Evolutionary conservation across 2,888 invertebrate species (phyloP), one percentile per base, ranked within the genome.

Genomic region (Griposia aprilina): DNA sequence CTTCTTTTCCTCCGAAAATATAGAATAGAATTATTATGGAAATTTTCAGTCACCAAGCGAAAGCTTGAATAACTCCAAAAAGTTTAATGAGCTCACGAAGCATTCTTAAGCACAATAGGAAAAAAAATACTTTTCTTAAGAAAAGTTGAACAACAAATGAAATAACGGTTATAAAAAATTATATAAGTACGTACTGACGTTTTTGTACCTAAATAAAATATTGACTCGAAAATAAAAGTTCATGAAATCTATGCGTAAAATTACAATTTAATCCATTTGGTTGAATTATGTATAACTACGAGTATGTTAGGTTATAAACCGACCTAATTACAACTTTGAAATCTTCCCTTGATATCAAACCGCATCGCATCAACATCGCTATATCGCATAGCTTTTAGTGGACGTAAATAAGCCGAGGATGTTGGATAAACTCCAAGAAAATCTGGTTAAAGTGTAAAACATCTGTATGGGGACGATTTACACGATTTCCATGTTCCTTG

Each of bases 341-440:
- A 68, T 70, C 69, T 72, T 63, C 55, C 60, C 48, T 55, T 63
- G 62, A 75, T 77, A 45, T 30, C n/a, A 60, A 36, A 23, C 17
- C 2, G 62, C 20, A 74, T 83, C 65, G 75, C 70, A 59, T 50
- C 71, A 48, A 85, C 26, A 67, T 67, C 59, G 69, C 74, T 78
- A 67, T 81, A 81, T 79, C 67, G 74, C 78, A 74, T 82, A 82
- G 84, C 87, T 87, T 82, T 80, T 76, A 86, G 72, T 82, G 84
- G 76, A 84, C 77, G 71, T 80, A 82, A 85, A 88, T 85, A 85
- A 80, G 81, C 52, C 45, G 70, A 59, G 71, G 60, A 77, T 83
- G 65, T 87, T 88, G 88, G 87, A 88, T 69, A 57, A 52, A 77
- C 66, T 88, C 87, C 88, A 88, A 88, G 87, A 80, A 87, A 87